phyloP scores from a whole-genome alignment of 1,140 invertebrate genomes.

The Bombus breviceps region DNA sequence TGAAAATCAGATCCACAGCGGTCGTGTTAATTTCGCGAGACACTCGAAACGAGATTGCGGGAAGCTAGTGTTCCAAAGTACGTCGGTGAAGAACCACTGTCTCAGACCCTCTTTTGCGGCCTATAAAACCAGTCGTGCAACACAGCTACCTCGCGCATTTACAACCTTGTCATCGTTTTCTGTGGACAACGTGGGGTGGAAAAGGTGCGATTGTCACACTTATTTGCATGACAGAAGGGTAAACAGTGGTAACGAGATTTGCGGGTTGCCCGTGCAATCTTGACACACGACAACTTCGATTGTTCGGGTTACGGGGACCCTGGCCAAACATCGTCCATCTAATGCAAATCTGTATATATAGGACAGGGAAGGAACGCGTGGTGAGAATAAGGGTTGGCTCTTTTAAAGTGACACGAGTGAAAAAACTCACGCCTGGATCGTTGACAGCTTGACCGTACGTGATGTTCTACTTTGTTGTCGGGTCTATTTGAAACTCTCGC shows the following conservation, averaged over 20 bases:
- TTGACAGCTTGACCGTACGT: background rate
- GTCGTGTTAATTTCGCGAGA: no score
- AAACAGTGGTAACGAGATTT: slow-evolving; percentile 76
- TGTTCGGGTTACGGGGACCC: slow-evolving; percentile 63
- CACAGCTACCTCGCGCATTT: background rate
- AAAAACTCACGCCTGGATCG: slow-evolving; percentile 38
- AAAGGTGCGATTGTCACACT: slow-evolving; percentile 67
- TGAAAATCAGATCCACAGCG: no score
- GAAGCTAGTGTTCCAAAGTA: no score
- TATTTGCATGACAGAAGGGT: slow-evolving; percentile 78
- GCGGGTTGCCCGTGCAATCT: slow-evolving; percentile 60
- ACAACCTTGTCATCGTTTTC: slow-evolving; percentile 11
- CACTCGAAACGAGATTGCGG: no score
- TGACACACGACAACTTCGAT: slow-evolving; percentile 61
- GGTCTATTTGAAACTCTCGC: background rate
- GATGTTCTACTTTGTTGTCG: background rate
- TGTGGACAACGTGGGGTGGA: background rate
- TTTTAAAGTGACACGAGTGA: slow-evolving; percentile 52
- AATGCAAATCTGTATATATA: slow-evolving; percentile 57
- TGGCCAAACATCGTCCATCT: slow-evolving; percentile 71
- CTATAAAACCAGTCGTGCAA: slow-evolving; percentile 17
- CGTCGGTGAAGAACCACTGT: background rate
- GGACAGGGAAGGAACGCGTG: background rate
- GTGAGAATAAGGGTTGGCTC: slow-evolving; percentile 16
- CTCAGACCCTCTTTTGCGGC: background rate